A percentile compares a stretch with the other conserved stretches of the same genome.
These are phyloP conservation scores for Tichodroma muraria DNA, from an alignment of 2,113 vertebrate genomes.

Conservation along the genomic window DNA sequence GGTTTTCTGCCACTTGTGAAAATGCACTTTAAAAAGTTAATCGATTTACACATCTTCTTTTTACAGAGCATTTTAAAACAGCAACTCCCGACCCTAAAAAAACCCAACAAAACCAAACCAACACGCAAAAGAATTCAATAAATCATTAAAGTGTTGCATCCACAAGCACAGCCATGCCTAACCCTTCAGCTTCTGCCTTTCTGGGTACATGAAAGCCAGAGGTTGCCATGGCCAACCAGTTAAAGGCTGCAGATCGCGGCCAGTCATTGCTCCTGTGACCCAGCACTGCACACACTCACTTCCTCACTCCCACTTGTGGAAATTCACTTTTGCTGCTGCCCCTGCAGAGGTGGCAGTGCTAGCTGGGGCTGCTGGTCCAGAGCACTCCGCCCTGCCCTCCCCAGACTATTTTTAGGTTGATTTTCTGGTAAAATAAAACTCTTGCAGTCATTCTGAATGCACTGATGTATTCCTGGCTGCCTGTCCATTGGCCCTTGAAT, in stretches of 20 bases:
- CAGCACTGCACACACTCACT: not conserved
- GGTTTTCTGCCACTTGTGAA: not conserved
- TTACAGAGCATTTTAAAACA: not conserved
- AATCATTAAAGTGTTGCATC: not conserved
- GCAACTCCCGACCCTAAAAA: not conserved
- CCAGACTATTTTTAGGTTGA: not conserved
- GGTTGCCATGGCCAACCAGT: not conserved
- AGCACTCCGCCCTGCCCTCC: rapidly evolving
- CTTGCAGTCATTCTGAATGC: not conserved
- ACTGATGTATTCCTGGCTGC: not conserved
- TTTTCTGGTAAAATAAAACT: not conserved
- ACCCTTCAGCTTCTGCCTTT: not conserved
- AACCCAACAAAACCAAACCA: not conserved
- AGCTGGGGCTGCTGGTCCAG: not conserved
- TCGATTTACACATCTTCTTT: not conserved
- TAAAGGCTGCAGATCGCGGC: not conserved
- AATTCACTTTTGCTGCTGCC: not conserved
- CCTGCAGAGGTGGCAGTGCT: not conserved
- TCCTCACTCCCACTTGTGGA: not conserved
- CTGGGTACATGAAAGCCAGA: not conserved
- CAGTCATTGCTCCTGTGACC: not conserved
- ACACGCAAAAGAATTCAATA: not conserved
- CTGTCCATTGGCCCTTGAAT: not conserved
- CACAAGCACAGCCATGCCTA: not conserved
- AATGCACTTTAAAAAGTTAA: not conserved